These are phyloP conservation scores for Euthynnus affinis DNA, from an alignment of 2,797 vertebrate genomes.

Conservation along the genomic window DNA sequence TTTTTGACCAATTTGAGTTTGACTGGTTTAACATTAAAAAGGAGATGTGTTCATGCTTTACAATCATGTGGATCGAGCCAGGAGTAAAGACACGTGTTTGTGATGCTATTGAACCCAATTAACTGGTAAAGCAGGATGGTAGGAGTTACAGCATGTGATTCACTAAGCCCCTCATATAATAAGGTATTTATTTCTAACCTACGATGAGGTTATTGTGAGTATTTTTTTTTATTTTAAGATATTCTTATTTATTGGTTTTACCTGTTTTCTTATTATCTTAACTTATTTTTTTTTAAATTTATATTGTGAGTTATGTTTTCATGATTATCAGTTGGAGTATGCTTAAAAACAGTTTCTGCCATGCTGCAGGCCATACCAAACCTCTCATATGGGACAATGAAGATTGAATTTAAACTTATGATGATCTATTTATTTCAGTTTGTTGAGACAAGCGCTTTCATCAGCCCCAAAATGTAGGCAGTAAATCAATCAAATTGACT, in stretches of 20 bases:
- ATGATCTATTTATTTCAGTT: neutral
- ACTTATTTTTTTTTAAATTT: neutral
- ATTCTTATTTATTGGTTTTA: neutral
- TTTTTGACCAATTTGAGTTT: too few species aligned
- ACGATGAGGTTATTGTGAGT: neutral
- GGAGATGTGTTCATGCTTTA: neutral
- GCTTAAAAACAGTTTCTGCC: neutral
- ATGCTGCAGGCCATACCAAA: too few species aligned
- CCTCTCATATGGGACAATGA: neutral
- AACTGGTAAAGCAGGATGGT: neutral
- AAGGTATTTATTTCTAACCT: neutral
- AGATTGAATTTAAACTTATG: neutral
- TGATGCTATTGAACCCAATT: too few species aligned
- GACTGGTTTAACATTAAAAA: too few species aligned
- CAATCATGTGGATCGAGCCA: neutral
- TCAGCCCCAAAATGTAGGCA: neutral
- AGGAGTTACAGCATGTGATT: neutral
- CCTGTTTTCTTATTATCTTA: neutral
- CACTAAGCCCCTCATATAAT: neutral
- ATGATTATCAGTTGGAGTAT: neutral
- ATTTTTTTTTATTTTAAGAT: too few species aligned
- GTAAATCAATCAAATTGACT: slow-evolving; percentile 2
- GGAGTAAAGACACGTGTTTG: too few species aligned
- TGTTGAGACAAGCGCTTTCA: neutral
- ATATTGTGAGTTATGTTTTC: neutral